Base-by-base conservation (phyloP, 1,140 invertebrate species). In the Yoshiicerus persimilis region DNA sequence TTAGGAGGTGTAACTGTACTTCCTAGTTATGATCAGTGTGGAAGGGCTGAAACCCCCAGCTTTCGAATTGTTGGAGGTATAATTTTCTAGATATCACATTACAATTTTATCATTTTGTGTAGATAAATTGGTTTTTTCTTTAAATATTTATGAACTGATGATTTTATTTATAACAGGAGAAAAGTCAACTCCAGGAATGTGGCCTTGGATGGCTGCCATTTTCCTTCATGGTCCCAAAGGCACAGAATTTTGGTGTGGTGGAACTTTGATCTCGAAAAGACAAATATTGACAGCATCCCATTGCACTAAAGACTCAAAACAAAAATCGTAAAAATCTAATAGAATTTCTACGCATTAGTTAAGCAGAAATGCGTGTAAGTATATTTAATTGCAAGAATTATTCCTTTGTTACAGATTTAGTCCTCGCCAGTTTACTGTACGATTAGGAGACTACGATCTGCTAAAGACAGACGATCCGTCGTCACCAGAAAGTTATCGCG, bases 181-280 rank as follows among this genome's bases (percentile, higher is more conserved):
- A 41, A 96, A 97, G 92, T 94, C 96, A 0, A 93, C 95, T 11
- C 95, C 96, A 0, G 97, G 97, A 4, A 94, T 84, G 70, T 97
- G 96, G 96, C 97, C 97, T 0, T 98, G 97, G 97, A 97, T 98
- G 96, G 97, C 96, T 1, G 97, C 97, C 1, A 97, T 98, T 89
- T 98, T 96, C 91, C 93, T 98, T 30, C 96, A 97, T 91, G 96
- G 97, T 10, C 95, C 95, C 1, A 94, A 96, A 89, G 94, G 96
- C 23, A 96, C 96, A 0, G 97, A 98, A 93, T 84, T 84, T 84
- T 84, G 83, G 83, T 84, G 97, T 91, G 97, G 97, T 0, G 97
- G 97, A 2, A 97, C 97, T 0, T 93, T 99, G 9, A 96, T 99
- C 39, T 95, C 95, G 11, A 93, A 94, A 16, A 94, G 94, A 87